Evolutionary conservation across 2,797 vertebrate genomes (phyloP), one percentile per base, ranked within the genome.

Genomic region (Enteromius anoplus): DNA sequence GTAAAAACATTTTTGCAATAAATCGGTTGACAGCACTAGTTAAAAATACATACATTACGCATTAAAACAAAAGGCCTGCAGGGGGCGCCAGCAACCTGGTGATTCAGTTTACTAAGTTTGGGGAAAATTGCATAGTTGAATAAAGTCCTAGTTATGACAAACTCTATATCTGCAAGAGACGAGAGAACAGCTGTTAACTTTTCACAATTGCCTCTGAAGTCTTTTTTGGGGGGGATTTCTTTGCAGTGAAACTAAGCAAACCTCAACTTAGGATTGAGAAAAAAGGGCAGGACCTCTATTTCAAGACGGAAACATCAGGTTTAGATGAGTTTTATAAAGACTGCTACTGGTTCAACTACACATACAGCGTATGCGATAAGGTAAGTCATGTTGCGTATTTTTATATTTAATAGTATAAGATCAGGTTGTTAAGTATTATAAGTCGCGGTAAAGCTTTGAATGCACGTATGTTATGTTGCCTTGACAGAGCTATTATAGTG

Each of bases 251-350:
- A 68, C 49, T 68, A 29, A 58, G n/a, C 0, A 82, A 68, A 68
- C 81, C 81, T 42, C 23, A 23, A 21, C 49, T 82, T 3, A 58
- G 4, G 17, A 45, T 82, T 23, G 3, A 32, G 15, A 45, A 0
- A 58, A 1, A 1, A 0, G 23, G 14, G 2, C 1, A 68, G 1
- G 0, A 3, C 0, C 71, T 82, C 11, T 0, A 1, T 2, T 68
- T 82, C 32, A 1, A 32, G 3, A 53, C 60, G 1, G 4, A 4
- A 2, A 0, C 0, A 42, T 17, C 71, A 17, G 47, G 4, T 29
- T 53, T 42, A 11, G 0, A 29, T 4, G 29, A n/a, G 23, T 45
- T 55, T 75, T 0, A 45, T 12, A 3, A 45, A 12, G 42, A 45
- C 2, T 45, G 42, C 42, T 45, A 45, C 42, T 3, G 10, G 42